Evolutionary conservation across 2,888 invertebrate species (phyloP).

Genomic region (Hyalella azteca): DNA sequence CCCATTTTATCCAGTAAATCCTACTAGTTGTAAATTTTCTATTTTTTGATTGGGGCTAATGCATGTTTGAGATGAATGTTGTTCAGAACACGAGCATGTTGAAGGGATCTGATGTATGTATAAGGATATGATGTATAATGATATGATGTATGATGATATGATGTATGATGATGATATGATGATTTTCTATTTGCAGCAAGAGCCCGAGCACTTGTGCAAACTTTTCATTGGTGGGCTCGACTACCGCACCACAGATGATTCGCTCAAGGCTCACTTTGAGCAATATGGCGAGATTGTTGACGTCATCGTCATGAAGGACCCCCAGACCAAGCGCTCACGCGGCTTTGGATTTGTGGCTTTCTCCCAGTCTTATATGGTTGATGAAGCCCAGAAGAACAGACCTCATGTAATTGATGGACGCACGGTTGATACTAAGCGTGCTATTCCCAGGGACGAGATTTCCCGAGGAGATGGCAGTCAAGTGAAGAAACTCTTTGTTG

Average conservation of each 20-base stretch:
- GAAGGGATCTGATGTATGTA: no score
- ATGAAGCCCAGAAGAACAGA: conserved; percentile 81
- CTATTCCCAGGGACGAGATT: conserved; percentile 78
- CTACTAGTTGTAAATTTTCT: no score
- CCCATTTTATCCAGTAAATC: no score
- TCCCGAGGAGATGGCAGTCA: conserved; percentile 82
- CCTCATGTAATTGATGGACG: conserved; percentile 91
- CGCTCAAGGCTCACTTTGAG: conserved; percentile 89
- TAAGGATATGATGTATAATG: no score
- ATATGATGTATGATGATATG: no score
- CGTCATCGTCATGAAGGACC: conserved; percentile 96
- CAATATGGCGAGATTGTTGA: conserved; percentile 97
- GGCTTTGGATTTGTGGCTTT: conserved; percentile 99
- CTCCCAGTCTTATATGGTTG: conserved; percentile 89
- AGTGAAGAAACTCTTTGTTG: conserved; percentile 93
- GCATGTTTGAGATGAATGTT: no score
- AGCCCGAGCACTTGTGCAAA: conserved; percentile 69
- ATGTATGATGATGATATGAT: no score
- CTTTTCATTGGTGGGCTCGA: conserved; percentile 96
- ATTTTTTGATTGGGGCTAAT: no score
- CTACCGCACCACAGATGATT: conserved; percentile 90
- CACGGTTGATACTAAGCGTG: conserved; percentile 95
- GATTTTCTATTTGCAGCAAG: conserved; percentile 44
- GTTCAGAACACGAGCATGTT: no score
- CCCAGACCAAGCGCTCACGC: conserved; percentile 88